Conservation (phyloP, 2,113 vertebrate genomes). For the Meleagris gallopavo region DNA sequence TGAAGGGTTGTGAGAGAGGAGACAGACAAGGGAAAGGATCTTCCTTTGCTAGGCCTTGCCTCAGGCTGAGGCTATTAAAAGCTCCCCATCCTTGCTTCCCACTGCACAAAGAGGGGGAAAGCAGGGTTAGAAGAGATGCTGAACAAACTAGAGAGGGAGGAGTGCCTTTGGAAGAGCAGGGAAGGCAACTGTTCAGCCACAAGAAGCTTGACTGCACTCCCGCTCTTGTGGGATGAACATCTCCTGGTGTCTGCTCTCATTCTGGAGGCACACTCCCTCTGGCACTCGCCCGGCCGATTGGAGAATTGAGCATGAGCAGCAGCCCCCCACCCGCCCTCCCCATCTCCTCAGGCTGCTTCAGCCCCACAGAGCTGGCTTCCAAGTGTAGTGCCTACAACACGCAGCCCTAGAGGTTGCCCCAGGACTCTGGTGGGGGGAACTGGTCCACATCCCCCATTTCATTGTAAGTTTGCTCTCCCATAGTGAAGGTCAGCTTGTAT, state of each 20-base stretch:
- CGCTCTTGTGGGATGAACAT: conserved; percentile 1
- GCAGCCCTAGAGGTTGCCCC: conserved; percentile 87
- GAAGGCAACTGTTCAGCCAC: conserved; percentile 48
- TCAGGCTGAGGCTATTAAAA: conserved; percentile 6
- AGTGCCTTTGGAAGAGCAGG: conserved; percentile 36
- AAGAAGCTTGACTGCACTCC: neutral
- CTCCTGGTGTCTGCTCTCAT: conserved; percentile 27
- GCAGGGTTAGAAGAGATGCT: conserved; percentile 41
- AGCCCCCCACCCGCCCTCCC: neutral
- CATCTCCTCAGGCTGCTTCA: conserved; percentile 25
- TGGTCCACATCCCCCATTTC: conserved; percentile 95
- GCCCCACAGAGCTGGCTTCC: neutral
- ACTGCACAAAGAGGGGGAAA: neutral
- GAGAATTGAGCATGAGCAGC: conserved; percentile 25
- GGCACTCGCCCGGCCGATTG: neutral
- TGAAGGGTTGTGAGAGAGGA: neutral
- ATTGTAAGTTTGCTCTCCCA: conserved; percentile 89
- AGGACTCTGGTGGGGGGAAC: conserved; percentile 91
- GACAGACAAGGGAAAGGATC: neutral
- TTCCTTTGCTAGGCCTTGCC: conserved; percentile 7
- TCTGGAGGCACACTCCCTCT: neutral
- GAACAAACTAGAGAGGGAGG: conserved; percentile 10
- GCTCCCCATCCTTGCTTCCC: neutral
- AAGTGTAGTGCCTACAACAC: neutral
- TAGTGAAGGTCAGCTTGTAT: conserved; percentile 93